Conservation (phyloP, 1,140 invertebrate species). For the Cydia fagiglandana region DNA sequence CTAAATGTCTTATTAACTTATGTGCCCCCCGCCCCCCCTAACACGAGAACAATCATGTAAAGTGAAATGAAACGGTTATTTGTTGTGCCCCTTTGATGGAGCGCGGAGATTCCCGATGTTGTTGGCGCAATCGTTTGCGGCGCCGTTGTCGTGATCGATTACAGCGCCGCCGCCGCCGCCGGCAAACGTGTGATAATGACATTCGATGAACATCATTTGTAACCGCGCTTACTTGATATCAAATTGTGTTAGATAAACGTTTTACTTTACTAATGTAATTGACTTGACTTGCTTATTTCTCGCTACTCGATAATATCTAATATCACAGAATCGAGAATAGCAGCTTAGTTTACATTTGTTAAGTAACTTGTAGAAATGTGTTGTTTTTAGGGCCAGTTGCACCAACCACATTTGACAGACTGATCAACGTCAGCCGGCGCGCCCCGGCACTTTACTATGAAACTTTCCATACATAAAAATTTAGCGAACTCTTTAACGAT, state of each 20-base stretch:
- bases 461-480: no score
- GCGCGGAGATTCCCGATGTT: constrained; percentile 58
- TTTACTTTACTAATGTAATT: neutral
- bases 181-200: constrained; percentile 2
- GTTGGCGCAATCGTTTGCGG: constrained; percentile 59
- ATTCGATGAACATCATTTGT: neutral
- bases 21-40: constrained; percentile 58
- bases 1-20: constrained; percentile 79
- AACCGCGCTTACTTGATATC: neutral
- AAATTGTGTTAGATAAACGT: neutral
- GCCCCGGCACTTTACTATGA: no score
- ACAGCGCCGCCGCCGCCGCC: constrained; percentile 9
- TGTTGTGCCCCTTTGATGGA: constrained; percentile 70
- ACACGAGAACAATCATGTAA: constrained; percentile 78
- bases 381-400: no score
- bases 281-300: neutral
- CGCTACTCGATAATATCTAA: no score
- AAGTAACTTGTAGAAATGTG: no score
- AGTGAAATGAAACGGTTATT: constrained; percentile 79
- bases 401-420: no score
- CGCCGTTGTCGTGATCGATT: constrained; percentile 35
- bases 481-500: no score
- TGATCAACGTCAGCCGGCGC: no score
- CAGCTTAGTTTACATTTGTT: no score
- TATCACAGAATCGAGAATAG: no score